Evolutionary conservation across 2,113 vertebrate species (phyloP), one percentile per base, ranked within the genome.

Genomic region (Petrocephalus microphthalmus): DNA sequence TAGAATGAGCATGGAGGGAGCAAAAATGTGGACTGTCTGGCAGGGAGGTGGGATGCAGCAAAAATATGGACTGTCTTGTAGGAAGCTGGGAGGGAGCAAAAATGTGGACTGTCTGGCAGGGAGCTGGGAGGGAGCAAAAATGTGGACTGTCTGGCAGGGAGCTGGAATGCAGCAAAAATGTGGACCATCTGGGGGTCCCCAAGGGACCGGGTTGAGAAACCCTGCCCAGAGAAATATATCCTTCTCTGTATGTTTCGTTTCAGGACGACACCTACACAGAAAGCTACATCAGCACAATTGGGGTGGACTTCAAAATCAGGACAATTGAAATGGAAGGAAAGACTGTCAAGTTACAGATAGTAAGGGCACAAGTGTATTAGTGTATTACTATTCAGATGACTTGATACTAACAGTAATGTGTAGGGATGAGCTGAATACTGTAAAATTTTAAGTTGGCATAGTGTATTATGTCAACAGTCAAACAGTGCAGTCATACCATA

Each of bases 201-300:
- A 64, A 25, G n/a, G n/a, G 60, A 64, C n/a, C n/a, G 10, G n/a
- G 60, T 29, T 67, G 8, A 29, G 10, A 64, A 64, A 25, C n/a
- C n/a, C n/a, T 3, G 60, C 60, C n/a, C 60, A 74, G 37, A 74
- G 25, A 42, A 42, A 42, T 78, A 78, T 42, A 78, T 78, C 64
- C 47, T 0, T 45, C 7, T 49, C 20, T 83, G 11, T 33, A 25
- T 33, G n/a, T 71, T n/a, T 49, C 22, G 15, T 25, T 90, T 90
- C 92, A 99, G 98, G 98, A 99, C 93, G 97, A 99, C 93, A 98
- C 97, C 10, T 99, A 99, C 91, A 99, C 98, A 88, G 98, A 99
- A 94, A 99, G 97, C 92, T 99, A 99, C 93, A 99, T 99, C 96
- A 99, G 97, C 93, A 99, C 98, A 90, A 99, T 99, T 92, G 98